phyloP scores from a whole-genome alignment of 2,797 vertebrate genomes.

The Brachyrhaphis roseni region DNA sequence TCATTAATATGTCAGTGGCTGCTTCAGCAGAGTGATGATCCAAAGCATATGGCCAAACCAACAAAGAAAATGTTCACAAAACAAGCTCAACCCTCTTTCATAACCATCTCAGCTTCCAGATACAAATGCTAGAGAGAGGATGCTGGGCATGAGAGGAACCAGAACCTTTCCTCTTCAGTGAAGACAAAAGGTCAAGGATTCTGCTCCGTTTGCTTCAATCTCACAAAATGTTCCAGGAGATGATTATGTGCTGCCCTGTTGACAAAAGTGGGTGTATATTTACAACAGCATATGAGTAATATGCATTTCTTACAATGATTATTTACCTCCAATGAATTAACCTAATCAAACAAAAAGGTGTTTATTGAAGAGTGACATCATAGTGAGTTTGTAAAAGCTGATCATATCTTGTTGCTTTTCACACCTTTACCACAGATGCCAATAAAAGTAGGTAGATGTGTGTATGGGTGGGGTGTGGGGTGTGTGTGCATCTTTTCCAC shows the following conservation, averaged over 20 bases:
- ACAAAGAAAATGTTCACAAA: not conserved
- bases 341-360: not conserved
- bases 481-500: slow-evolving; percentile 17
- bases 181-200: not conserved
- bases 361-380: not conserved
- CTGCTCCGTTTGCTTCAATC: not conserved
- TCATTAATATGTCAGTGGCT: not conserved
- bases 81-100: too few relatives aligned
- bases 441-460: not conserved
- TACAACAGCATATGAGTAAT: not conserved
- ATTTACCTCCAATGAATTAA: not conserved
- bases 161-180: not conserved
- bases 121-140: not conserved
- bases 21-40: not conserved
- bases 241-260: not conserved
- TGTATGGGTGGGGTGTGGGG: not conserved
- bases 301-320: not conserved
- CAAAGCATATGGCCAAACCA: not conserved
- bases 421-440: not conserved
- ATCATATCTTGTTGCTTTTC: not conserved
- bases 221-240: not conserved
- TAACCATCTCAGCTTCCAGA: not conserved
- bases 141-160: not conserved
- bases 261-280: not conserved
- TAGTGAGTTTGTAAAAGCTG: not conserved